Evolutionary conservation across 2,113 vertebrate genomes (phyloP).

Genomic region (Otocyon megalotis): DNA sequence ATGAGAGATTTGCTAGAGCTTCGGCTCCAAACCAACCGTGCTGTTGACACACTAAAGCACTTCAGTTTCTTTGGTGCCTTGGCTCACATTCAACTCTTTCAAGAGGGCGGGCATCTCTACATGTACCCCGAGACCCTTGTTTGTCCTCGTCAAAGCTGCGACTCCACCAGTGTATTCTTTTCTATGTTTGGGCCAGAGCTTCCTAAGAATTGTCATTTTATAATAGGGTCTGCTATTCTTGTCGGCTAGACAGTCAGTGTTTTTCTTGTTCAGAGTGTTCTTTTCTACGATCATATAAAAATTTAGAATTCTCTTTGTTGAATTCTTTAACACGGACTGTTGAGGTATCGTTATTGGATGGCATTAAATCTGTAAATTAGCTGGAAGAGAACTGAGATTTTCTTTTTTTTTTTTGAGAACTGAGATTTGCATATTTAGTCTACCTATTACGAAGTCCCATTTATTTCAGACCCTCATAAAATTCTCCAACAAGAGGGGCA

Average conservation of each 20-base stretch:
- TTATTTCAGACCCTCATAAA: slow-evolving; percentile 9
- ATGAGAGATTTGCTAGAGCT: slow-evolving; percentile 14
- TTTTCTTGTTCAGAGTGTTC: slow-evolving; percentile 11
- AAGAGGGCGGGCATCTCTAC: neutral
- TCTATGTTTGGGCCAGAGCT: neutral
- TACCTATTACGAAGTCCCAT: neutral
- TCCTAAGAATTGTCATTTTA: slow-evolving; percentile 28
- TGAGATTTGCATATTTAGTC: neutral
- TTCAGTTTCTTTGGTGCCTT: neutral
- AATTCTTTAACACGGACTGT: neutral
- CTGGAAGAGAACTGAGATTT: slow-evolving; percentile 28
- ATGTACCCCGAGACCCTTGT: slow-evolving; percentile 21
- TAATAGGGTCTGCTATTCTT: neutral
- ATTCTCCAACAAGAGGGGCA: neutral
- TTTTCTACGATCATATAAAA: slow-evolving; percentile 46
- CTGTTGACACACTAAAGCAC: neutral
- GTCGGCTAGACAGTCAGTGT: neutral
- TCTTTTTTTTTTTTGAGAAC: neutral
- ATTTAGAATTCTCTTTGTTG: slow-evolving; percentile 16
- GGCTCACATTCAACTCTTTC: neutral
- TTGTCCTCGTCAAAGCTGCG: neutral
- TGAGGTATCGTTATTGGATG: neutral
- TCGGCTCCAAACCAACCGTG: slow-evolving; percentile 38
- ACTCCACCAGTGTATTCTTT: neutral
- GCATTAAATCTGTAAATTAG: slow-evolving; percentile 44